Base-by-base conservation (phyloP, 2,797 vertebrate genomes). In the Paedocypris micromegethes region DNA sequence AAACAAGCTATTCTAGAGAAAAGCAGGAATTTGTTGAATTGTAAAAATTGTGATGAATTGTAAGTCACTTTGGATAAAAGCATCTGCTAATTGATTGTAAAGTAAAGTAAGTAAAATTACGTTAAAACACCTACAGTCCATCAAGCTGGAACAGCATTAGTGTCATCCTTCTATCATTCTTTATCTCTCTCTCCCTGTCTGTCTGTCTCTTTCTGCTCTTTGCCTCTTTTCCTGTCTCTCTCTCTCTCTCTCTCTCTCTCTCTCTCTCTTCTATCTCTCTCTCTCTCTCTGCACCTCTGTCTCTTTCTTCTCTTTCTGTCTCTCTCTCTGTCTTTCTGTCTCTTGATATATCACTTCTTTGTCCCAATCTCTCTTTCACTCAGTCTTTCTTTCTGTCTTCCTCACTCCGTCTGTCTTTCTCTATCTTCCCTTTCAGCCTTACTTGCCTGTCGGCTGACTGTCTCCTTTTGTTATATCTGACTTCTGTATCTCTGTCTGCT, bases 281-380 rank as follows among this genome's bases (percentile, higher is more conserved):
- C 69, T 68, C 58, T 46, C 2, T 59, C 56, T 45, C 2, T 42
- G n/a, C n/a, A n/a, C n/a, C n/a, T n/a, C n/a, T n/a, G n/a, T n/a
- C n/a, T n/a, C n/a, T n/a, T n/a, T n/a, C n/a, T n/a, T n/a, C n/a
- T n/a, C 49, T 51, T 9, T 51, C 50, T 51, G 6, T 51, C 52
- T 38, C 2, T 54, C 52, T 4, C 1, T 54, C 52, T 4, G 2
- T 54, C 52, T 4, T 1, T 54, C 38, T 39, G 4, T 9, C n/a
- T 49, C 9, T 23, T 40, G 4, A 53, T 51, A 40, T 37, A n/a
- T 64, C 49, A 46, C n/a, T n/a, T n/a, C n/a, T n/a, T n/a, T n/a
- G n/a, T n/a, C n/a, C n/a, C n/a, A n/a, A 70, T 66, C 58, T 47
- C 1, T 59, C 42, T 47, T 0, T 45, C 74, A 2, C 6, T 45